Base-by-base conservation (phyloP, 1,140 invertebrate species). In the Heliconius congener region DNA sequence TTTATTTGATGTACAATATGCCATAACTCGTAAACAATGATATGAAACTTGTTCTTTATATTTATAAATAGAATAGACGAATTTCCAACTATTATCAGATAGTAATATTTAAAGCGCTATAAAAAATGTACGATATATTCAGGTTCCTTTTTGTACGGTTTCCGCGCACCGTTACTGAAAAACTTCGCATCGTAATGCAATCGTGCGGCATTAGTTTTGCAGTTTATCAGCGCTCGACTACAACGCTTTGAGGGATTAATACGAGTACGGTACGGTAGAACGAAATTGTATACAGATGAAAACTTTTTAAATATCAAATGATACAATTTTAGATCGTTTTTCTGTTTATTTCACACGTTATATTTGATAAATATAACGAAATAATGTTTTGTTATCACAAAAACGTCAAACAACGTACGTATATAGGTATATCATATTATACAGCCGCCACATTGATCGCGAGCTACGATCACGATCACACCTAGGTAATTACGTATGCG, bases 121-220 rank as follows among this genome's bases (percentile, higher is more conserved):
- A 88, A 90, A 88, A 89, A 87, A 84, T 83, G 83, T 75, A 79
- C 87, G 85, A 89, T 91, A 91, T 91, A 91, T 91, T 86, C 80
- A 80, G 27, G 85, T 87, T 87, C 86, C 42, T 91, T 93, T 91
- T 91, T 93, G 81, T 84, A 90, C 87, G 88, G 90, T 91, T 91
- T 89, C 79, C 85, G 84, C 86, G 80, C 79, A 81, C 84, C 85
- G 89, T 88, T 91, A 88, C 88, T 92, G 92, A 92, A 93, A 93
- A 93, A 93, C 88, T 92, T 93, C 91, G 90, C 90, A 91, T 92
- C 88, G 91, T 93, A 93, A 93, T 92, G 91, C 92, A 90, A 93
- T 93, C 89, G 85, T 78, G 85, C 74, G 85, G 92, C 88, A 93
- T 93, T 93, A 93, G 91, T 91, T 91, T 87, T 80, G 86, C 84